A percentile compares a stretch with the other conserved stretches of the same genome.
These are phyloP conservation scores for Timema cristinae DNA, from an alignment of 2,888 invertebrate genomes.

Conservation along the genomic window DNA sequence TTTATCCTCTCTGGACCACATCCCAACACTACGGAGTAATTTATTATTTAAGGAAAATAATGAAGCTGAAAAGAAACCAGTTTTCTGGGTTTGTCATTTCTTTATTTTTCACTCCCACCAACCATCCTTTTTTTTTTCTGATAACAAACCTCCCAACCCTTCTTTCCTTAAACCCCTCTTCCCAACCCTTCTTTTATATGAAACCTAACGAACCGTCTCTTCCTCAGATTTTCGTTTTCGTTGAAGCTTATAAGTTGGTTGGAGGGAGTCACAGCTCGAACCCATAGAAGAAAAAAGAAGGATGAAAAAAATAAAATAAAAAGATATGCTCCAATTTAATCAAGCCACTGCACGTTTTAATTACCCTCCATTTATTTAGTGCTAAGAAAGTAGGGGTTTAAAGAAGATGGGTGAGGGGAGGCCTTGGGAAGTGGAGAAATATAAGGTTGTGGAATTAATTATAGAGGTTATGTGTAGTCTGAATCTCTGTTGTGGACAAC, in stretches of 20 bases:
- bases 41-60: constrained; percentile 14
- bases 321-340: constrained; percentile 14
- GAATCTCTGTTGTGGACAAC: too few species aligned
- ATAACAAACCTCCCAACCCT: neutral
- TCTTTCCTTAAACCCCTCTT: neutral
- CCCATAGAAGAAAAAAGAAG: too few species aligned
- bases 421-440: too few species aligned
- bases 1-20: neutral
- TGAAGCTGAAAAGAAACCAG: constrained; percentile 15
- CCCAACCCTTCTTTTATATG: neutral
- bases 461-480: too few species aligned
- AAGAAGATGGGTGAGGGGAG: too few species aligned
- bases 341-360: constrained; percentile 13
- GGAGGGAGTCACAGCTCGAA: too few species aligned
- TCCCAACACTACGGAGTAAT: constrained; percentile 1
- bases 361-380: constrained; percentile 4
- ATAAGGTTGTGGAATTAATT: too few species aligned
- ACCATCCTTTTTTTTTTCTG: constrained; percentile 2
- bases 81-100: constrained; percentile 16
- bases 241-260: too few species aligned
- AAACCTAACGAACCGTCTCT: constrained; percentile 14
- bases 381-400: too few species aligned
- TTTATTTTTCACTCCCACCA: constrained; percentile 12
- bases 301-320: neutral
- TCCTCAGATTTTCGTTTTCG: neutral